Percentiles rank a stretch among this genome's conserved stretches.
These are phyloP conservation scores for Beroe ovata DNA, from an alignment of 37 sponge, comb jelly and placozoan species.

Conservation along the genomic window DNA sequence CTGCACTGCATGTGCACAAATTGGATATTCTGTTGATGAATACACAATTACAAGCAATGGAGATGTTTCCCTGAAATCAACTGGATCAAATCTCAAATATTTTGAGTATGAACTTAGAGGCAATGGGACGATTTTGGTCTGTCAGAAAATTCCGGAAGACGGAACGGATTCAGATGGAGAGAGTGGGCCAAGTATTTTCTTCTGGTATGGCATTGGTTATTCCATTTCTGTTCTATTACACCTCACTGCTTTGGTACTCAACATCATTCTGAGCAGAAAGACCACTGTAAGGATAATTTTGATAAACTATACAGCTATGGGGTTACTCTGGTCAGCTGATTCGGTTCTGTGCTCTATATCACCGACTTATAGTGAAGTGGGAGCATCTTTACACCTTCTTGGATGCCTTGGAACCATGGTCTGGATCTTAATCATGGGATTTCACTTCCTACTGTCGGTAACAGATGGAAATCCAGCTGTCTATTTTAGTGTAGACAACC, in stretches of 20 bases:
- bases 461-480: slow-evolving; percentile 49
- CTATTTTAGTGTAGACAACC: slow-evolving; percentile 62
- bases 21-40: not conserved
- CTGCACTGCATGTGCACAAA: slow-evolving; percentile 15
- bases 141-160: not conserved
- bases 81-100: not conserved
- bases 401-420: not conserved
- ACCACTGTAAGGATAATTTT: slow-evolving; percentile 38
- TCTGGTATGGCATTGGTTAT: slow-evolving; percentile 30
- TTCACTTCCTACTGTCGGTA: slow-evolving; percentile 31
- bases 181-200: not conserved
- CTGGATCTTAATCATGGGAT: slow-evolving; percentile 33
- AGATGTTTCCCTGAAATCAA: not conserved
- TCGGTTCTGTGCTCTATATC: slow-evolving; percentile 2
- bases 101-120: slow-evolving; percentile 1
- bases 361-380: not conserved
- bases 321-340: not conserved
- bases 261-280: not conserved
- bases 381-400: slow-evolving; percentile 12
- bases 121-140: not conserved
- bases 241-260: not conserved
- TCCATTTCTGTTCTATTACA: not conserved
- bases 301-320: slow-evolving; percentile 34
- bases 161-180: too few relatives aligned
- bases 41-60: slow-evolving; percentile 19